Evolutionary conservation across 2,113 vertebrate genomes (phyloP).

Genomic region (Sapajus apella): DNA sequence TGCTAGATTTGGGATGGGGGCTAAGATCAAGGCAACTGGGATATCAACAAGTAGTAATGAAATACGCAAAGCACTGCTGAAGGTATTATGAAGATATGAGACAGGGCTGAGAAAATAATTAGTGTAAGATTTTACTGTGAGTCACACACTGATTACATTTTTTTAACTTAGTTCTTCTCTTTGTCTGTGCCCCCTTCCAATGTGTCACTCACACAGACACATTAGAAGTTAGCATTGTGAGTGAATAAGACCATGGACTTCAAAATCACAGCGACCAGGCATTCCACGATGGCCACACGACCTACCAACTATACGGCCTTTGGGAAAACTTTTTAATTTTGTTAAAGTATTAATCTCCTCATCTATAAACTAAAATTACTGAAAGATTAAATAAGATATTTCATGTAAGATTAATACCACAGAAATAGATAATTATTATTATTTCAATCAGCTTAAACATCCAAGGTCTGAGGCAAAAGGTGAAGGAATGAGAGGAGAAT

Average conservation of each 20-base stretch:
- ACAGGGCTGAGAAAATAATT: background rate
- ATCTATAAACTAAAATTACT: background rate
- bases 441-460: background rate
- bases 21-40: background rate
- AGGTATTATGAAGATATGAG: background rate
- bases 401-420: background rate
- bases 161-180: background rate
- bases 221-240: background rate
- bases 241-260: background rate
- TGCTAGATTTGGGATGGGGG: background rate
- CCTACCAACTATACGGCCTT: background rate
- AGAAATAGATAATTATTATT: background rate
- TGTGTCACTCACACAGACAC: too few relatives aligned
- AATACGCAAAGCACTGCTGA: background rate
- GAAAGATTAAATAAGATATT: background rate
- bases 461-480: background rate
- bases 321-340: background rate
- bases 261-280: background rate
- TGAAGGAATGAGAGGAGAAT: background rate
- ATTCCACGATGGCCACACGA: background rate
- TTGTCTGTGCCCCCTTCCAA: background rate
- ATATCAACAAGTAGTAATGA: background rate
- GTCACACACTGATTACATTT: background rate
- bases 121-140: background rate
- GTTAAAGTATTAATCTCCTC: background rate